Percentiles rank a stretch among this genome's conserved stretches.
phyloP scores from a whole-genome alignment of 2,888 invertebrate genomes.

The Zele albiditarsus region DNA sequence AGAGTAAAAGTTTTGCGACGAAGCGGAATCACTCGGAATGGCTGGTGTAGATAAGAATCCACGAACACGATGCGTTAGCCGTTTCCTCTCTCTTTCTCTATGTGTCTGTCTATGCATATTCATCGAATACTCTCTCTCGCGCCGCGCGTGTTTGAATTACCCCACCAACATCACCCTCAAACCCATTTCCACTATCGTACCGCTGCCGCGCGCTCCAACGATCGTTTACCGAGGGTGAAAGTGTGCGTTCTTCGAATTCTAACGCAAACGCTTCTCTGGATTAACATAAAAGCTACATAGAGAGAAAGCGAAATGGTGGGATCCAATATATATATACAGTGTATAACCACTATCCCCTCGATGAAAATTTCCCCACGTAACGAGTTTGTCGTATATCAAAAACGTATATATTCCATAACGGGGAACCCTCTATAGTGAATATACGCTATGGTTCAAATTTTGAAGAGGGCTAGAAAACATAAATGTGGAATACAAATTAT shows the following conservation, averaged over 20 bases:
- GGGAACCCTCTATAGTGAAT: background rate
- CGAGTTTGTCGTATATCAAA: constrained; percentile 29
- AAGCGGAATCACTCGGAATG: constrained; percentile 33
- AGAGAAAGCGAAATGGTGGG: constrained; percentile 22
- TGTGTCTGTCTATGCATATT: constrained; percentile 34
- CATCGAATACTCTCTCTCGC: constrained; percentile 16
- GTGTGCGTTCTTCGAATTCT: constrained; percentile 46
- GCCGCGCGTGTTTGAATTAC: constrained; percentile 32
- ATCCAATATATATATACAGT: constrained; percentile 22
- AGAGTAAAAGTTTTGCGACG: constrained; percentile 34
- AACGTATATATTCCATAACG: constrained; percentile 22
- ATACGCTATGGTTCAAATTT: background rate
- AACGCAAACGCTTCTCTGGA: constrained; percentile 32
- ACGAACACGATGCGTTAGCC: constrained; percentile 25
- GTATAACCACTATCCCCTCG: constrained; percentile 7
- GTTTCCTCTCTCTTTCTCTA: constrained; percentile 24
- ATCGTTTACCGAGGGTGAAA: constrained; percentile 41
- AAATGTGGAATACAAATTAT: constrained; percentile 20
- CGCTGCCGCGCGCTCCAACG: constrained; percentile 8
- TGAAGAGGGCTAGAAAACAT: constrained; percentile 4
- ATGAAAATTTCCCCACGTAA: constrained; percentile 23
- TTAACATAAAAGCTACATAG: constrained; percentile 42
- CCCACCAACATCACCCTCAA: constrained; percentile 15
- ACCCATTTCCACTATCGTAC: constrained; percentile 7
- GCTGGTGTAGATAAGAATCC: constrained; percentile 37